A percentile compares a stretch with the other conserved stretches of the same genome.
Conservation (phyloP, 2,888 invertebrate species). For the Iphiclides podalirius region DNA sequence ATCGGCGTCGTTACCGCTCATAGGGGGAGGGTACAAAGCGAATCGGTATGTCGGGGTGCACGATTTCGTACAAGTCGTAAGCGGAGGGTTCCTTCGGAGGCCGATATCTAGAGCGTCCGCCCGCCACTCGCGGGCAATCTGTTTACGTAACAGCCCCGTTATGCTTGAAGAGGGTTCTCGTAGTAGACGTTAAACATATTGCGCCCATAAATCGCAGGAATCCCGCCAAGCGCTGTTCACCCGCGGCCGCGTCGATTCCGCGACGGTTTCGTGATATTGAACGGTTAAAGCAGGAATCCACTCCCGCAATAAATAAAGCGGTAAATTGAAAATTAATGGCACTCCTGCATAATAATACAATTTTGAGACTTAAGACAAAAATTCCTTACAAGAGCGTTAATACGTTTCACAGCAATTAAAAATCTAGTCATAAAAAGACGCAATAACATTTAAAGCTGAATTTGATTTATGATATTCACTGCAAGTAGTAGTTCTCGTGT, state of each 20-base stretch:
- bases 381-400: too few species aligned
- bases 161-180: conserved; percentile 75
- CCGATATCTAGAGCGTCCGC: conserved; percentile 57
- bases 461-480: too few species aligned
- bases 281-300: conserved; percentile 38
- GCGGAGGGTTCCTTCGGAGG: conserved; percentile 60
- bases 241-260: conserved; percentile 74
- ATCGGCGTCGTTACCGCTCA: background rate
- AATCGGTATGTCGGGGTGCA: conserved; percentile 8
- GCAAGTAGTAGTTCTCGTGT: too few species aligned
- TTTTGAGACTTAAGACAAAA: too few species aligned
- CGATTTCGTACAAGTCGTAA: conserved; percentile 41
- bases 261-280: conserved; percentile 69
- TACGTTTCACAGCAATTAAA: too few species aligned
- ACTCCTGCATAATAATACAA: background rate
- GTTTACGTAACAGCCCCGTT: conserved; percentile 79
- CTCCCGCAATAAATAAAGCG: background rate
- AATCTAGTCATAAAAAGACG: too few species aligned
- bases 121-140: conserved; percentile 75
- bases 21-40: conserved; percentile 2
- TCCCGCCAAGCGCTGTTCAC: conserved; percentile 69
- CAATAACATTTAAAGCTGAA: too few species aligned
- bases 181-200: conserved; percentile 80
- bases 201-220: conserved; percentile 78
- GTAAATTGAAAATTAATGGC: background rate